These are phyloP conservation scores for Paguma larvata DNA, from an alignment of 2,797 vertebrate species.

Conservation along the genomic window DNA sequence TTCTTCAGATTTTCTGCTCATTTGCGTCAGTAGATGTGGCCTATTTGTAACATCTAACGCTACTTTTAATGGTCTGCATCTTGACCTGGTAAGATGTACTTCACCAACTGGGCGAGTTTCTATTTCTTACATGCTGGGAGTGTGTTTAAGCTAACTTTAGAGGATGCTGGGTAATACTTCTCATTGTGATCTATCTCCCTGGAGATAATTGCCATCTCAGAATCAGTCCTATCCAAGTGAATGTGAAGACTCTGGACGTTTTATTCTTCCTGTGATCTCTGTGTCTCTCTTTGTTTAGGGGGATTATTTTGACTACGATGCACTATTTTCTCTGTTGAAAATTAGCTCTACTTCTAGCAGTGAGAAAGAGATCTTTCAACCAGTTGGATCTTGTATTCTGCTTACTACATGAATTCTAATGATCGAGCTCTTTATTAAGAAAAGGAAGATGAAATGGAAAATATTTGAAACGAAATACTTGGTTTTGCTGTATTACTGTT, in stretches of 20 bases:
- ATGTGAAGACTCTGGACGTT: not conserved
- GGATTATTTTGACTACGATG: not conserved
- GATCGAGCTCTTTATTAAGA: not conserved
- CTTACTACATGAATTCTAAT: constrained; percentile 57
- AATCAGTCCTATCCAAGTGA: not conserved
- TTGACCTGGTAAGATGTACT: not conserved
- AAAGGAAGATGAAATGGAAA: constrained; percentile 20
- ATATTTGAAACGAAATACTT: constrained; percentile 63
- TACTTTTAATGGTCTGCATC: not conserved
- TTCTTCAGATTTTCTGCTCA: not conserved
- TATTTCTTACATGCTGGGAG: not conserved
- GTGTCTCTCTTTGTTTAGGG: constrained; percentile 19
- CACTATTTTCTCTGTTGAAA: not conserved
- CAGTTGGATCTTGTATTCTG: constrained; percentile 29
- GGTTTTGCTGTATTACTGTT: constrained; percentile 56
- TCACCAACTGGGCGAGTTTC: not conserved
- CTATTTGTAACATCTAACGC: not conserved
- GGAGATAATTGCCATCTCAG: not conserved
- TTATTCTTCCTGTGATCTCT: constrained; percentile 13
- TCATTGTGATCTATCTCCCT: not conserved
- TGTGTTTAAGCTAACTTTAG: not conserved
- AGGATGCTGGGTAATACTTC: not conserved
- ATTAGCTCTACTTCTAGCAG: not conserved
- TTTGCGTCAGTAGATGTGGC: not conserved
- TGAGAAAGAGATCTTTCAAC: not conserved